These are phyloP conservation scores for Oceanodroma leucorhoa DNA, from an alignment of 2,797 vertebrate genomes.

Conservation along the genomic window DNA sequence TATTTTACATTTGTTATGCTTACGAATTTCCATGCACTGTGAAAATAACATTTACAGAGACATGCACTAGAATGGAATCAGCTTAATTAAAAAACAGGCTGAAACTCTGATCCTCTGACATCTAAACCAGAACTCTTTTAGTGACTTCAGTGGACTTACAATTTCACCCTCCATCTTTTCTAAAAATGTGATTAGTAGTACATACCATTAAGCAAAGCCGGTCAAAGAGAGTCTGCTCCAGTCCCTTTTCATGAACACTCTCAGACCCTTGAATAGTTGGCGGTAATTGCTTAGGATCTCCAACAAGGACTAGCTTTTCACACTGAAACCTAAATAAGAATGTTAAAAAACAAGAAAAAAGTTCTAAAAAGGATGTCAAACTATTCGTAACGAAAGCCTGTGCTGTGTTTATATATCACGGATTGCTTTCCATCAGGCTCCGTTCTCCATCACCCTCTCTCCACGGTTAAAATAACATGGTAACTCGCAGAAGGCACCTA, in stretches of 20 bases:
- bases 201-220: slow-evolving; percentile 79
- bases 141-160: background rate
- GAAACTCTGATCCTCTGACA: background rate
- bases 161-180: background rate
- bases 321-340: slow-evolving; percentile 76
- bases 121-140: rapidly evolving
- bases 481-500: background rate
- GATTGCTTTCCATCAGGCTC: background rate
- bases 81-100: background rate
- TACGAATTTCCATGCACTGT: background rate
- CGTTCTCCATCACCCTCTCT: background rate
- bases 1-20: background rate
- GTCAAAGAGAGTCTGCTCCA: slow-evolving; percentile 83
- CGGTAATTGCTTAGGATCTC: slow-evolving; percentile 79
- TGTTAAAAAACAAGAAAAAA: background rate
- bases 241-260: slow-evolving; percentile 69
- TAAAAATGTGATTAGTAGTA: background rate
- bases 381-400: rapidly evolving
- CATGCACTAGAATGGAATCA: background rate
- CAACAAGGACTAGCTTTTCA: slow-evolving; percentile 81
- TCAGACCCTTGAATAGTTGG: slow-evolving; percentile 83
- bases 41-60: background rate
- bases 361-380: background rate
- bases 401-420: background rate
- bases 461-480: background rate